Base-by-base conservation (phyloP, 2,888 invertebrate species). In the Meghimatium bilineatum region DNA sequence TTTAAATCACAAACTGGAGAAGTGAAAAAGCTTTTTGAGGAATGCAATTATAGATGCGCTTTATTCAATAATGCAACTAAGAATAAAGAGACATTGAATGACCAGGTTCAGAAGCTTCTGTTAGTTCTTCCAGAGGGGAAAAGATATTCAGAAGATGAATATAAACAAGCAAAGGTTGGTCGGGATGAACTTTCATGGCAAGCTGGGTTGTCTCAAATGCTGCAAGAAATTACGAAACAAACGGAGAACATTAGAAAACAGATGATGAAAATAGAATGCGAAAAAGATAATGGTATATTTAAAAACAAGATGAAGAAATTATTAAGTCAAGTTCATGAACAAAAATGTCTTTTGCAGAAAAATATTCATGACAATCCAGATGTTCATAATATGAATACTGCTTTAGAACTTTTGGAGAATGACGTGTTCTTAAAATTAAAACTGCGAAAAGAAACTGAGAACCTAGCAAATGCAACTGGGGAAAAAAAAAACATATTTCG, bases 41-140 rank as follows among this genome's bases (percentile, higher is more conserved):
- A 83, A 36, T 83, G 83, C 23, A 38, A 71, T n/a, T 60, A 26
- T 44, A 49, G 78, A 29, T 77, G 71, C 38, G 83, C 78, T 20
- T 63, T 83, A 3, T 78, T 83, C 38, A 56, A 83, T 38, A 83
- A 83, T 29, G 44, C 6, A 36, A 69, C 77, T 17, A 49, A 77
- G 60, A 32, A 44, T 52, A 56, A 2, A 2, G 38, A 29, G 10
- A 63, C 34, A 12, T 38, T 20, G 29, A 69, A 72, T 12, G 10
- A 0, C 10, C 83, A 83, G 60, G 36, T 83, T 6, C 36, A 56
- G 5, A 52, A 52, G 0, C 71, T 83, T 1, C 29, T 83, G 38
- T 14, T 5, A 6, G 38, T 69, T 3, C 34, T 83, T 44, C 77
- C 77, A 36, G 26, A n/a, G 10, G 77, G 63, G 2, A 77, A 77